Evolutionary conservation across 2,888 invertebrate species (phyloP), one percentile per base, ranked within the genome.

Genomic region (Liopterus haemorrhoidalis): DNA sequence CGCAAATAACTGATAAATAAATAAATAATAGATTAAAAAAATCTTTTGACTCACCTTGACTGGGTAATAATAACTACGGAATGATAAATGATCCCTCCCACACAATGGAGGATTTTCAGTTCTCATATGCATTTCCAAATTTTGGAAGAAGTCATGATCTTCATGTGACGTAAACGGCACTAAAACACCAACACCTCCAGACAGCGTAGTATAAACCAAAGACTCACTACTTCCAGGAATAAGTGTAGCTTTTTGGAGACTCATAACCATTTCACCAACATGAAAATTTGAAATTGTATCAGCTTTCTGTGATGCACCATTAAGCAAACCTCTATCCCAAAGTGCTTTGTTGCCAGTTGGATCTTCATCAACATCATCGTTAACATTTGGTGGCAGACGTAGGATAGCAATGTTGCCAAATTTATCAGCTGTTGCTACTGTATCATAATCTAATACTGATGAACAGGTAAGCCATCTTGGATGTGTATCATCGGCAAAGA

Each of bases 71-170:
- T 93, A 95, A 48, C 96, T 96, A 57, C 99, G 79, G 70, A 87
- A 99, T 0, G 95, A 92, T 19, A 99, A 74, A 68, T 99, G 99
- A 69, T 99, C 99, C 14, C 99, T 75, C 1, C 99, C 99, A 70
- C 96, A 95, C 0, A 99, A 70, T 0, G 99, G 96, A 0, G 94
- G 79, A 69, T 95, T 88, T 68, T 99, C 97, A 52, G 93, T 90
- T 39, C 99, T 75, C 93, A 99, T 93, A 67, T 99, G 96, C 97
- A 99, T 99, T 69, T 99, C 99, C 51, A 99, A 72, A 70, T 97
- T 95, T 64, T 97, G 96, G 73, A 99, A 99, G 68, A 99, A 97
- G 65, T 99, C 99, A 58, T 94, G 95, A 68, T 99, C 97, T 72
- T 97, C 95, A 57, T 92, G 82, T 12, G 92, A 91, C 0, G 93